Evolutionary conservation across 2,113 vertebrate species (phyloP).

Genomic region (Cardinalis cardinalis): DNA sequence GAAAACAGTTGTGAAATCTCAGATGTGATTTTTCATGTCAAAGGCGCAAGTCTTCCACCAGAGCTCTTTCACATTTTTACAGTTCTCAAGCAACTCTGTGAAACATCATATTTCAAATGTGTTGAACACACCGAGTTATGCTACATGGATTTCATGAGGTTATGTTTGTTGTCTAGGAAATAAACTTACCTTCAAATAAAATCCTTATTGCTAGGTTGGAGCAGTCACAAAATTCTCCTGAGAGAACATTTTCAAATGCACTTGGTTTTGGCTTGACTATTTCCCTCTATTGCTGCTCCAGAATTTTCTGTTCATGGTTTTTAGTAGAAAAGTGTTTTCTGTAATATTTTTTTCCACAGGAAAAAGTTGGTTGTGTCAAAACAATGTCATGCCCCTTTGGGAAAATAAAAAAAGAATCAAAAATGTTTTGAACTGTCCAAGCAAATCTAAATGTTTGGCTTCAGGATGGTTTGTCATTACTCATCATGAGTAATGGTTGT

Average conservation of each 20-base stretch:
- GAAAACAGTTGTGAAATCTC: neutral
- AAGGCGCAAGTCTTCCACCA: neutral
- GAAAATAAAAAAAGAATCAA: conserved; percentile 17
- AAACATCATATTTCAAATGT: neutral
- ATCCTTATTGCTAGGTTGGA: neutral
- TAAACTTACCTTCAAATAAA: neutral
- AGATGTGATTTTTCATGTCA: neutral
- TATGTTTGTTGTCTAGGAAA: neutral
- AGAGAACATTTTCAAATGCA: neutral
- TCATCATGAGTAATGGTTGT: neutral
- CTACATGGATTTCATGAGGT: neutral
- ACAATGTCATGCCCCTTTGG: neutral
- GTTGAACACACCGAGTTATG: neutral
- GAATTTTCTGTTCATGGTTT: neutral
- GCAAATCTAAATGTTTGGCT: neutral
- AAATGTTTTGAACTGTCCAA: neutral
- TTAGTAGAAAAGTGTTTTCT: conserved; percentile 7
- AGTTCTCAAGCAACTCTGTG: neutral
- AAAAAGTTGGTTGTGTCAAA: conserved; percentile 31
- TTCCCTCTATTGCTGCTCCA: neutral
- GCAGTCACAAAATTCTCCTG: neutral
- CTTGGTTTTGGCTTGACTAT: neutral
- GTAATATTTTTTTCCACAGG: conserved; percentile 10
- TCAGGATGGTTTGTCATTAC: neutral
- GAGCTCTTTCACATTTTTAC: neutral